Base-by-base conservation (phyloP, 2,113 vertebrate genomes). In the Leptosomus discolor region DNA sequence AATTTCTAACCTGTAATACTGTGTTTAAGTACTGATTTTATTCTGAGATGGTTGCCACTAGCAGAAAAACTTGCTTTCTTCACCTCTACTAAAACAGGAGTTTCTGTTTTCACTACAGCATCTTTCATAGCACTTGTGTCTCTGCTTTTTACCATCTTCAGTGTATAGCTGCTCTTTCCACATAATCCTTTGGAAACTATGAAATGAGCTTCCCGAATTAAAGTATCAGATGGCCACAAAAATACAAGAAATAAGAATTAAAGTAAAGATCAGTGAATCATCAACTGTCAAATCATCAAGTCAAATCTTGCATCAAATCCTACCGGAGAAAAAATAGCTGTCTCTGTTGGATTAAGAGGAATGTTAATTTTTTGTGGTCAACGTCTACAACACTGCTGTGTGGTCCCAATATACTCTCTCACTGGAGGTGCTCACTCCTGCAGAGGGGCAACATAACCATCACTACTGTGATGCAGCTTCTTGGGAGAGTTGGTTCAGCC, bases 381-480 rank as follows among this genome's bases (percentile, higher is more conserved):
- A 7, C 39, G 46, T 46, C 45, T 54, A 1, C 19, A n/a, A 2
- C 27, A 12, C 4, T 15, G 0, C 39, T 73, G 5, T 73, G 46
- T 43, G 8, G 24, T 45, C 60, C 5, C 32, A 14, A 2, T 10
- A 8, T 6, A 17, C 0, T 0, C 8, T 83, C 37, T 75, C 5
- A 1, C 24, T 60, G 29, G 53, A 51, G 21, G 4, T 24, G 61
- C 32, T 53, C 8, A 13, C 50, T 64, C 15, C 24, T 89, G 41
- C 24, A 56, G 26, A 81, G 43, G 21, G 43, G 12, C 29, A 58
- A 3, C 15, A 2, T 20, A 53, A 34, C 37, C 56, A 90, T 51
- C 3, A 0, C 43, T 79, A 60, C n/a, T n/a, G n/a, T n/a, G n/a
- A 19, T 45, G 19, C 45, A 69, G 29, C 19, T 92, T 73, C 27